Evolutionary conservation across 1,140 invertebrate genomes (phyloP).

Genomic region (Leptinotarsa texana): DNA sequence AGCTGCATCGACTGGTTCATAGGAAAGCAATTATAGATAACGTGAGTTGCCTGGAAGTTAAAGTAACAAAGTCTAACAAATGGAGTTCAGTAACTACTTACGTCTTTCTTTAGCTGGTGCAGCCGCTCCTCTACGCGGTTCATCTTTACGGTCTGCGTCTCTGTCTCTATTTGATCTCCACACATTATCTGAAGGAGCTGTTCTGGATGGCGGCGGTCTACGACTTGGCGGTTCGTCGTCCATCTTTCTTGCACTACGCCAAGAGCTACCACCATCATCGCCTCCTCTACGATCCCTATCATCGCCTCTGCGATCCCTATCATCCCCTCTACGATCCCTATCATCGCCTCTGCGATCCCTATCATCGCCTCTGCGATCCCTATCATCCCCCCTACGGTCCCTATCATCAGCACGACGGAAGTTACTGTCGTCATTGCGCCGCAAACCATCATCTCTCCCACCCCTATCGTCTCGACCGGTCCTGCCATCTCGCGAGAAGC

Average conservation of each 20-base stretch:
- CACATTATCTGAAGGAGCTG: not conserved
- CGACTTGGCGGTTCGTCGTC: constrained; percentile 27
- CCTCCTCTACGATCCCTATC: constrained; percentile 25
- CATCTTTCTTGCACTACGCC: constrained; percentile 13
- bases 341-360: constrained; percentile 26
- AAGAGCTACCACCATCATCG: constrained; percentile 20
- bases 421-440: not conserved
- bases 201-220: not conserved
- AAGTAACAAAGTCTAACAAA: no score
- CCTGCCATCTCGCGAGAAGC: constrained; percentile 24
- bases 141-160: constrained; percentile 15
- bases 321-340: constrained; percentile 20
- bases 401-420: constrained; percentile 14
- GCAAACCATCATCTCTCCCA: not conserved
- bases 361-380: constrained; percentile 23
- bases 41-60: no score
- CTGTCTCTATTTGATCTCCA: constrained; percentile 11
- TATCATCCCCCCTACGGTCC: constrained; percentile 22
- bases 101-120: constrained; percentile 21
- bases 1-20: no score
- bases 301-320: constrained; percentile 26
- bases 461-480: constrained; percentile 23
- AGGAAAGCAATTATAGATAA: no score
- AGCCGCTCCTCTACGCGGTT: not conserved
- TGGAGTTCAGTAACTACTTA: constrained; percentile 3